Conservation (phyloP, 2,888 invertebrate species). For the Beris chalybata region DNA sequence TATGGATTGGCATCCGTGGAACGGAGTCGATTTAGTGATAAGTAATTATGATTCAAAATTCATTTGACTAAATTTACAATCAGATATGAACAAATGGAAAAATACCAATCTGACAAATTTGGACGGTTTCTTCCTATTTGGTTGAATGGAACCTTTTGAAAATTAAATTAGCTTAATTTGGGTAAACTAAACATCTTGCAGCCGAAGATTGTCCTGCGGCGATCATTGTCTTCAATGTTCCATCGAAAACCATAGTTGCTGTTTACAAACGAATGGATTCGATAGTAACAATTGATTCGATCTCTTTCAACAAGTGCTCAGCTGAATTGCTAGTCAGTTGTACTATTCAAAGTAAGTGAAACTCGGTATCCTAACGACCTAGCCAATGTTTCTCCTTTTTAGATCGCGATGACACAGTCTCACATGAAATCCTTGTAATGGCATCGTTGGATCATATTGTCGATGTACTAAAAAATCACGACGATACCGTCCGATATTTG, state of each 20-base stretch:
- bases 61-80: too few species aligned
- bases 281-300: constrained; percentile 48
- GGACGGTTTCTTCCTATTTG: not conserved
- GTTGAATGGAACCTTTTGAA: not conserved
- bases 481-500: constrained; percentile 49
- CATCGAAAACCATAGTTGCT: constrained; percentile 49
- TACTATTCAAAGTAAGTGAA: constrained; percentile 43
- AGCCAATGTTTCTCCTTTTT: not conserved
- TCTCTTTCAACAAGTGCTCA: constrained; percentile 55
- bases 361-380: too few species aligned
- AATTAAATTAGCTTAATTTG: too few species aligned
- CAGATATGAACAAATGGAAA: not conserved
- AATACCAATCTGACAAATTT: not conserved
- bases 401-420: not conserved
- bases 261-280: constrained; percentile 49
- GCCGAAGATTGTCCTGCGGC: constrained; percentile 49
- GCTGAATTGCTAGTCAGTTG: constrained; percentile 55
- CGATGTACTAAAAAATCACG: constrained; percentile 48
- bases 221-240: constrained; percentile 49
- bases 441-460: constrained; percentile 52
- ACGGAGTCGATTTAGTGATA: constrained; percentile 52
- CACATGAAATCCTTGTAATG: constrained; percentile 50
- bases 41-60: constrained; percentile 43
- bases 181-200: constrained; percentile 35
- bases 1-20: constrained; percentile 59